Conservation (phyloP, 35 echinoderm and acorn worm species). For the Eucidaris tribuloides region DNA sequence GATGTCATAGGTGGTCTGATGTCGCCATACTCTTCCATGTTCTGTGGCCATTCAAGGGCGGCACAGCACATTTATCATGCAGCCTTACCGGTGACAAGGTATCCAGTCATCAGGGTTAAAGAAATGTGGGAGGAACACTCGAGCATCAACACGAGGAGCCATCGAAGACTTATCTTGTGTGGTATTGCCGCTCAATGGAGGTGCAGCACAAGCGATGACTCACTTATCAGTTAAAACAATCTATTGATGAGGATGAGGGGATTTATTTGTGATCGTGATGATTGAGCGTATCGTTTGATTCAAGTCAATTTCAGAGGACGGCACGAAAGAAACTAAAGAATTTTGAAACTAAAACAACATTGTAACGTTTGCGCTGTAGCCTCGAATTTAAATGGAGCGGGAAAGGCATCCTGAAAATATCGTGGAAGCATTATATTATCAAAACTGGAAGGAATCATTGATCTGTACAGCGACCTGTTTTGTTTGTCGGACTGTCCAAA, state of each 20-base stretch:
- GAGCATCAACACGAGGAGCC: background rate
- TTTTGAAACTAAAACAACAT: no score
- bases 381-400: no score
- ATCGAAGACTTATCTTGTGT: background rate
- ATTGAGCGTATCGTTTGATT: no score
- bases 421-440: background rate
- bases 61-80: background rate
- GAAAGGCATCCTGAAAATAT: background rate
- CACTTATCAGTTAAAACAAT: no score
- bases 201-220: background rate
- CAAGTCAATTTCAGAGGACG: no score
- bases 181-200: background rate
- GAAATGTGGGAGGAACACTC: background rate
- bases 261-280: no score
- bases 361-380: no score
- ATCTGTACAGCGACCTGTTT: background rate
- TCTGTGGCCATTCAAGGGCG: background rate
- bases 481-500: background rate
- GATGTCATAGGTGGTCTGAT: background rate
- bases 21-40: background rate
- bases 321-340: no score
- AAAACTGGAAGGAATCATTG: background rate
- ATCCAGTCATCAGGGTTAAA: background rate
- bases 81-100: background rate
- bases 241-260: no score